Evolutionary conservation across 2,888 invertebrate genomes (phyloP).

Genomic region (Argyra leucocephala): DNA sequence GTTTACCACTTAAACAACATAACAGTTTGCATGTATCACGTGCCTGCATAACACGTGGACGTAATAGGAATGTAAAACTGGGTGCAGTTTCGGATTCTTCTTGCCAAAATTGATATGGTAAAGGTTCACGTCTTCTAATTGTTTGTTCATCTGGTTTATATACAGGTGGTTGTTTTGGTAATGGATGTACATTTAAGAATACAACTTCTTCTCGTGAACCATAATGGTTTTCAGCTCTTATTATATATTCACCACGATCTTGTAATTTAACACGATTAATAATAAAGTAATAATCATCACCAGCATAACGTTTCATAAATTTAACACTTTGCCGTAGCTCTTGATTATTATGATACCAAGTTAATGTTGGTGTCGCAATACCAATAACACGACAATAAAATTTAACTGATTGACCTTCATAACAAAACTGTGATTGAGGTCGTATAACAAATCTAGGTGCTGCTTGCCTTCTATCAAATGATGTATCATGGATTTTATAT

Average conservation of each 20-base stretch:
- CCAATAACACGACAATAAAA: conserved; percentile 96
- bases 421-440: conserved; percentile 90
- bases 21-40: conserved; percentile 95
- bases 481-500: conserved; percentile 91
- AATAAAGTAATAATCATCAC: conserved; percentile 93
- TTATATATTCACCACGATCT: conserved; percentile 94
- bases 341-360: conserved; percentile 89
- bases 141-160: conserved; percentile 59
- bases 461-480: conserved; percentile 94
- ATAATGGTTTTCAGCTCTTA: conserved; percentile 92
- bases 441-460: conserved; percentile 96
- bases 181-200: conserved; percentile 88
- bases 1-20: conserved; percentile 91
- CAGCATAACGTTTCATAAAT: conserved; percentile 95
- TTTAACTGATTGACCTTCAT: conserved; percentile 94
- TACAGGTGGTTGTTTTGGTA: conserved; percentile 40
- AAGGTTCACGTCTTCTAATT: conserved; percentile 67
- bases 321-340: conserved; percentile 95
- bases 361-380: conserved; percentile 84
- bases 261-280: conserved; percentile 92
- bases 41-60: conserved; percentile 95
- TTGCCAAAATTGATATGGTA: conserved; percentile 83
- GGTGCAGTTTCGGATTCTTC: conserved; percentile 90
- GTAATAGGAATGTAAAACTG: conserved; percentile 93
- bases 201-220: conserved; percentile 93